Base-by-base conservation (phyloP, 1,140 invertebrate genomes). In the Phthorimaea operculella region DNA sequence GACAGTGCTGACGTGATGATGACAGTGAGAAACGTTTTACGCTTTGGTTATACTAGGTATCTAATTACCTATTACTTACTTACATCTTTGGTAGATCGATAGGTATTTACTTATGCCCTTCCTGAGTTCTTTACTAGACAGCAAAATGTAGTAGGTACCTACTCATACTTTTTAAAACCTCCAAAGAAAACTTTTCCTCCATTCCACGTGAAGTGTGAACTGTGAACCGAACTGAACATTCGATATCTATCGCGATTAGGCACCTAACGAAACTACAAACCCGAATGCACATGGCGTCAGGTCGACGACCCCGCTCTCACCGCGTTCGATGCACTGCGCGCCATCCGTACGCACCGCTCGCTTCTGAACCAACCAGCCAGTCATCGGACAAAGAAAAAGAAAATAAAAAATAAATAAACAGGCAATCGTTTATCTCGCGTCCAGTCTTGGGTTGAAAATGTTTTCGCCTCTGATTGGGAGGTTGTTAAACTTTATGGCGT, bases 281-380 rank as follows among this genome's bases (percentile, higher is more conserved):
- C 63, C 56, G 63, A 79, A 78, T 82, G 76, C 77, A 79, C 76
- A 79, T 76, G 77, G 77, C 68, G 69, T 54, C 49, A 65, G 81
- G 76, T 80, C 76, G 72, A 64, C 68, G 81, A 76, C 79, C 79
- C 63, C 70, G 67, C 76, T 79, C 78, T 76, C 76, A 73, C 78
- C 76, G 77, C 78, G 79, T 80, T 82, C 79, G 78, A 79, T 81
- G 81, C 79, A 83, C 78, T 28, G 21, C 72, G 75, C 67, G 62
- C 59, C 50, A 51, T 39, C 62, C 55, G 61, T 61, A 62, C 67
- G 67, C 71, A 62, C n/a, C 64, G 57, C 62, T 63, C 64, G 57
- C 62, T 63, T 67, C 69, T 60, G 64, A 66, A 47, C 44, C 14
- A 16, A 47, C 12, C 44, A 9, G 11, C 11, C 11, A 15, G 44